Conservation (phyloP, 1,140 invertebrate genomes). For the Vollenhovia emeryi region DNA sequence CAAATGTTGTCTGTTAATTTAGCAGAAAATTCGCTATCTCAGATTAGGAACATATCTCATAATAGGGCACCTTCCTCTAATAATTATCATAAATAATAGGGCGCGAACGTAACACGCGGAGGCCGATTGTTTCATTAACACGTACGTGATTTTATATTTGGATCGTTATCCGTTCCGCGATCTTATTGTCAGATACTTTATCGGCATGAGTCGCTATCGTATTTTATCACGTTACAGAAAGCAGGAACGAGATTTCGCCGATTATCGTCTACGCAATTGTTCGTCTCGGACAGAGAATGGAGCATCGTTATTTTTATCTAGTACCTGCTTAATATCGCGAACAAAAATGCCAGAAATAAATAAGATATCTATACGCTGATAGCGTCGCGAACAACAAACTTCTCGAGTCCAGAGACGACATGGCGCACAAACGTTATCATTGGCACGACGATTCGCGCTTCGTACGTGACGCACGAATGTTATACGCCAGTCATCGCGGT, state of each 20-base stretch:
- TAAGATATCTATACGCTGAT: neutral
- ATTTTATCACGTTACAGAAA: slow-evolving; percentile 19
- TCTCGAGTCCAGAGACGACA: slow-evolving; percentile 12
- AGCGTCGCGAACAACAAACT: neutral
- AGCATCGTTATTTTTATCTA: slow-evolving; percentile 1
- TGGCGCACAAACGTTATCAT: slow-evolving; percentile 1
- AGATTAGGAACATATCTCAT: no score
- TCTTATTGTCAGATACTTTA: slow-evolving; percentile 39
- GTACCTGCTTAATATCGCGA: neutral
- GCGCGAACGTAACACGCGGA: slow-evolving; percentile 15
- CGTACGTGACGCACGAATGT: slow-evolving; percentile 2
- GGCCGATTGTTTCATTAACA: slow-evolving; percentile 29
- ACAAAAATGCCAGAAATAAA: slow-evolving; percentile 2
- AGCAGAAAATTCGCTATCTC: no score
- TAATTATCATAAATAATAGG: slow-evolving; percentile 54
- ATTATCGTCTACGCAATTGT: slow-evolving; percentile 27
- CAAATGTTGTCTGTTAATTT: no score
- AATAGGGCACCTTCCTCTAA: no score
- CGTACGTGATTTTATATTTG: slow-evolving; percentile 38
- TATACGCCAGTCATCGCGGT: neutral
- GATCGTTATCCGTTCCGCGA: slow-evolving; percentile 30
- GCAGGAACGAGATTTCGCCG: slow-evolving; percentile 1
- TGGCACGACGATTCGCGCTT: neutral
- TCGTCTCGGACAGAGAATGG: neutral
- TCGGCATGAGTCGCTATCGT: slow-evolving; percentile 28